Evolutionary conservation across 2,797 vertebrate genomes (phyloP), one percentile per base, ranked within the genome.

Genomic region (Neosalanx taihuensis): DNA sequence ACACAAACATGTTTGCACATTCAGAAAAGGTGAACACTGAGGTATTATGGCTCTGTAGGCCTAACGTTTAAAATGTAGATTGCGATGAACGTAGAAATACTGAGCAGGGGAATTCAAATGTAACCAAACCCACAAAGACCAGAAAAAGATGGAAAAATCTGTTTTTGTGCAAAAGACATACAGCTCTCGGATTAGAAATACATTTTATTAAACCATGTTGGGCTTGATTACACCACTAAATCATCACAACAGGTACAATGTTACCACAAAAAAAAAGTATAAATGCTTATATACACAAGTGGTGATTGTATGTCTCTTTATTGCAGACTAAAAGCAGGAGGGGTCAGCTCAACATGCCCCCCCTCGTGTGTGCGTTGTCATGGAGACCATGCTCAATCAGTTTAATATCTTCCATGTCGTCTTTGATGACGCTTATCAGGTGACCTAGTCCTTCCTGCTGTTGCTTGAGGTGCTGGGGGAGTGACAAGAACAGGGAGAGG

Each of bases 371-470:
- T 74, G 95, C 92, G 51, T 91, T 93, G 82, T 99, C 96, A 0
- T 92, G 96, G 77, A 99, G 90, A 17, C 96, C 97, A 0, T 98
- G 96, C 81, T 99, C 97, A 74, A 98, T 93, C 51, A 97, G 93
- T 81, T 98, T 98, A 87, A 99, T 95, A 84, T 99, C 98, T 73
- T 99, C 97, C 88, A 99, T 78, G 76, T 99, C 96, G 35, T 99
- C 97, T 86, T 98, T 99, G 78, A 99, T 96, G 76, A 99, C 97
- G 59, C 93, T 94, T 75, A 98, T 99, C 75, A 99, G 85, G 84
- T 99, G 97, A 88, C 96, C 97, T 72, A 99, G 88, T 41, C 97
- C 97, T 58, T 99, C 97, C 79, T 99, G 97, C 72, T 99, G 96
- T 79, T 98, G 97, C 86, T 98, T 99, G 83, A 99, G 87, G 84